phyloP scores from a whole-genome alignment of 2,888 invertebrate species.

The Leucoma salicis region DNA sequence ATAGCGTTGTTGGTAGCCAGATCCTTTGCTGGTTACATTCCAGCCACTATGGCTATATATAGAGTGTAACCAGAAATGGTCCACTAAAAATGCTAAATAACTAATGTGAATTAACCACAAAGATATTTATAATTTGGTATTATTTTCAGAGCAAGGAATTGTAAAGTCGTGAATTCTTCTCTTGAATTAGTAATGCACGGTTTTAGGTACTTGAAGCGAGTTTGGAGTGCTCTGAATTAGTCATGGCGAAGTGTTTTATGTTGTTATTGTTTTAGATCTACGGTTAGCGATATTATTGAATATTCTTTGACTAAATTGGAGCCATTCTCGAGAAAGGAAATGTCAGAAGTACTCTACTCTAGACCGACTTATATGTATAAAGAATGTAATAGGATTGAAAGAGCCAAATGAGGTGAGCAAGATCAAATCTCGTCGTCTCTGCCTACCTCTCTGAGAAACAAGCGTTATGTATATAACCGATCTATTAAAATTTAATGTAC shows the following conservation, averaged over 20 bases:
- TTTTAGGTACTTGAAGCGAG: slow-evolving; percentile 21
- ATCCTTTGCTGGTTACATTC: slow-evolving; percentile 54
- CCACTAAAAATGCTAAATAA: slow-evolving; percentile 62
- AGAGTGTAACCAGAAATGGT: no score
- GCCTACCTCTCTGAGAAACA: no score
- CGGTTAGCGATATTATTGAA: no score
- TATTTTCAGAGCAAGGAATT: slow-evolving; percentile 33
- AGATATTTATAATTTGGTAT: slow-evolving; percentile 43
- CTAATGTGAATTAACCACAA: slow-evolving; percentile 42
- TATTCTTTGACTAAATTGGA: no score
- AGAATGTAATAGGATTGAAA: no score
- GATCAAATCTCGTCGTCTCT: no score
- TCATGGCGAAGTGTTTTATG: slow-evolving; percentile 3
- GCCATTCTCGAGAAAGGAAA: no score
- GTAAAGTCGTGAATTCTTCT: slow-evolving; percentile 31
- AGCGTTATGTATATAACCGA: no score
- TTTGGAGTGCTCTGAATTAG: slow-evolving; percentile 8
- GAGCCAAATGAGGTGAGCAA: no score
- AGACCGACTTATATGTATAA: no score
- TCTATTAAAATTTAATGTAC: no score
- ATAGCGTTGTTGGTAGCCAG: slow-evolving; percentile 15
- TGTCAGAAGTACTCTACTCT: no score
- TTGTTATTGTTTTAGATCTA: slow-evolving; percentile 4
- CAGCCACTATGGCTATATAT: slow-evolving; percentile 36
- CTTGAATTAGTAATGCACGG: slow-evolving; percentile 33